Conservation (phyloP, 2,113 vertebrate genomes). For the Chiloscyllium plagiosum region DNA sequence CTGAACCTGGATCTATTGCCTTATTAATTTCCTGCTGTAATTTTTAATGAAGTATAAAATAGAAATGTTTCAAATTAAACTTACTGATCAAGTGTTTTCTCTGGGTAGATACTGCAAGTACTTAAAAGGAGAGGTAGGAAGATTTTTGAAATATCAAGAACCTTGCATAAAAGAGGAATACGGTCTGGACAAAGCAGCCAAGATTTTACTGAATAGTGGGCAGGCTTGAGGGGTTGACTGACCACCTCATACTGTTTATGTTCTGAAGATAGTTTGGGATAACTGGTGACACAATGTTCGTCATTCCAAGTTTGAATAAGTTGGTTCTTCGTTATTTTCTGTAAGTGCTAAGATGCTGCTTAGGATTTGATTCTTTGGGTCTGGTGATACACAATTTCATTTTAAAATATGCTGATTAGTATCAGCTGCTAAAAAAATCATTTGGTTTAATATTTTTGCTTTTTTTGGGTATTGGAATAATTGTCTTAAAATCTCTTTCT, state of each 20-base stretch:
- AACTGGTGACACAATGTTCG: background rate
- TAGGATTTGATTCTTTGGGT: background rate
- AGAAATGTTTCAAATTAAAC: background rate
- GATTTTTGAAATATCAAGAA: no score
- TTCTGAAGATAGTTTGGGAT: background rate
- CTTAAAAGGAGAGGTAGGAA: no score
- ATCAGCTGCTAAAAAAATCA: background rate
- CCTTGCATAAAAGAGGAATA: no score
- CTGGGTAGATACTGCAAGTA: background rate
- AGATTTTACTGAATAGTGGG: no score
- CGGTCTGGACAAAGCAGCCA: no score
- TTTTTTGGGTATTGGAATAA: background rate
- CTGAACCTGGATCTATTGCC: background rate
- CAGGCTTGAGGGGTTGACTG: no score
- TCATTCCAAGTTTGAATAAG: background rate
- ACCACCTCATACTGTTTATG: no score
- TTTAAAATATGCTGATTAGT: background rate
- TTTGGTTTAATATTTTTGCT: background rate
- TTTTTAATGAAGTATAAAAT: background rate
- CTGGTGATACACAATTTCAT: background rate
- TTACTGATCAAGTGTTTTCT: background rate
- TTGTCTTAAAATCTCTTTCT: no score
- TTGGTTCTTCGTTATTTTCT: background rate
- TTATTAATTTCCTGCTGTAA: background rate
- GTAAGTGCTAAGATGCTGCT: background rate